Percentiles rank a stretch among this genome's conserved stretches.
These are phyloP conservation scores for Petrocephalus microphthalmus DNA, from an alignment of 2,113 vertebrate species.

Conservation along the genomic window DNA sequence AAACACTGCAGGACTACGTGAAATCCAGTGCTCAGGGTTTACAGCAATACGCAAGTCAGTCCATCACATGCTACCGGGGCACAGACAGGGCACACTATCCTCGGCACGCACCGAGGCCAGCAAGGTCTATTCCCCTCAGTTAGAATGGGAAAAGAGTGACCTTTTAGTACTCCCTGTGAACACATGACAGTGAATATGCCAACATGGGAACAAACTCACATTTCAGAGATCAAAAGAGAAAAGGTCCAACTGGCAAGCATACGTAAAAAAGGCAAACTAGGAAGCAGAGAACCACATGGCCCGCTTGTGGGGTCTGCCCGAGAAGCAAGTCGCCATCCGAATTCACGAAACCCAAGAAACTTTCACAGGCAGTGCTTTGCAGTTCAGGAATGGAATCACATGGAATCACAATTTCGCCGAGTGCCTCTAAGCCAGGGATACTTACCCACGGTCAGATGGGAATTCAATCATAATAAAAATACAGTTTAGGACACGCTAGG, in stretches of 20 bases:
- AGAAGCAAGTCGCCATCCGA: slow-evolving; percentile 18
- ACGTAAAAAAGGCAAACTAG: slow-evolving; percentile 29
- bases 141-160: not conserved
- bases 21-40: slow-evolving; percentile 48
- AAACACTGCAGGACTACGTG: slow-evolving; percentile 34
- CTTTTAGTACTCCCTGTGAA: slow-evolving; percentile 20
- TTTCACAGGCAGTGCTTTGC: slow-evolving; percentile 7
- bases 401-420: not conserved
- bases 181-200: slow-evolving; percentile 15
- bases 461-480: slow-evolving; percentile 42
- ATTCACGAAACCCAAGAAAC: slow-evolving; percentile 20
- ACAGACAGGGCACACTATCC: not conserved
- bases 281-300: slow-evolving; percentile 39
- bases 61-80: slow-evolving; percentile 49
- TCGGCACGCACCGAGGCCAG: not conserved
- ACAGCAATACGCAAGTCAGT: slow-evolving; percentile 39
- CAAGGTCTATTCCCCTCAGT: not conserved
- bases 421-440: slow-evolving; percentile 54
- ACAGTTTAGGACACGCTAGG: slow-evolving; percentile 33
- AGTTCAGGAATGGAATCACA: slow-evolving; percentile 15
- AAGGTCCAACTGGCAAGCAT: slow-evolving; percentile 33
- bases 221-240: slow-evolving; percentile 35
- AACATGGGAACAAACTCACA: slow-evolving; percentile 22
- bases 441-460: slow-evolving; percentile 55
- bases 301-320: slow-evolving; percentile 28